A percentile compares a stretch with the other conserved stretches of the same genome.
These are phyloP conservation scores for Capra hircus DNA, from an alignment of 2,113 vertebrate genomes.

Conservation along the genomic window DNA sequence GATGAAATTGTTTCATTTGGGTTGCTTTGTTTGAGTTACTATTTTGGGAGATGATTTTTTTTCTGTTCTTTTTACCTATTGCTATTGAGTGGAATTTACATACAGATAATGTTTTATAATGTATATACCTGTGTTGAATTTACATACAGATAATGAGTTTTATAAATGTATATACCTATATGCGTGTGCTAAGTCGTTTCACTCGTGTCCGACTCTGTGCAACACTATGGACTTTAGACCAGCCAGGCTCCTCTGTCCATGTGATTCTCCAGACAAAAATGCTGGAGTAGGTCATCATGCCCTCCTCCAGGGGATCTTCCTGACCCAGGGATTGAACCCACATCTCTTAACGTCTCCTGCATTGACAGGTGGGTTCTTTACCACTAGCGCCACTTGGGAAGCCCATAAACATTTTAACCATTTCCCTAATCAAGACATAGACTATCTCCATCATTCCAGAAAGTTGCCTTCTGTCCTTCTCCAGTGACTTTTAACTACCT, in stretches of 20 bases:
- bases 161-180: background rate
- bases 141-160: background rate
- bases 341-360: background rate
- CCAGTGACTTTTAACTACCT: background rate
- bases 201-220: background rate
- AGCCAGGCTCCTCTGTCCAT: background rate
- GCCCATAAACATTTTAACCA: background rate
- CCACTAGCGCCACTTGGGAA: background rate
- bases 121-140: background rate
- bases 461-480: background rate
- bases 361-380: background rate
- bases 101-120: background rate
- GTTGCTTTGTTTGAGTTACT: background rate
- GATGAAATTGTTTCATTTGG: background rate
- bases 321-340: no score
- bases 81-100: background rate
- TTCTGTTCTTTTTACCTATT: background rate
- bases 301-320: no score
- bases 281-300: background rate
- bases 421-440: background rate
- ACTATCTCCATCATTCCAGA: background rate
- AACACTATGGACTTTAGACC: background rate
- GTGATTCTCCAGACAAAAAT: background rate
- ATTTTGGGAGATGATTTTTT: background rate
- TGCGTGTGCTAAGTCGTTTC: accelerated